Conservation (phyloP, 2,797 vertebrate species). For the Coregonus suidteri region DNA sequence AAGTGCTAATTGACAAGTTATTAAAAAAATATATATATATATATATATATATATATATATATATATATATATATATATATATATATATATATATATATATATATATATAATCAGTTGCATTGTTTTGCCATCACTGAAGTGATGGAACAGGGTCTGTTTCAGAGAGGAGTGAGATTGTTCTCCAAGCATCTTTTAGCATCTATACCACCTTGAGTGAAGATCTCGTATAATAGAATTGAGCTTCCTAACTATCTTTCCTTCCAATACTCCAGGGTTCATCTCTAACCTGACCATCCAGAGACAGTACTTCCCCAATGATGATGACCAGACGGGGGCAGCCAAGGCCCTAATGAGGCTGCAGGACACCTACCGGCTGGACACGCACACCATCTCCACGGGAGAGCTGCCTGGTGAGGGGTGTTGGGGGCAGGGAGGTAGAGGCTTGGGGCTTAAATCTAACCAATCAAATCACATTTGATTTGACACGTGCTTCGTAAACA, state of each 20-base stretch:
- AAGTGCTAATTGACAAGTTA: not conserved
- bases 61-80: too few relatives aligned
- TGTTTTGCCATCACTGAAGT: not conserved
- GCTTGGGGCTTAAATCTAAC: not conserved
- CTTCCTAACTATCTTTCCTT: not conserved
- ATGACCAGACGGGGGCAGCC: slow-evolving; percentile 91
- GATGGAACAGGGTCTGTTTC: not conserved
- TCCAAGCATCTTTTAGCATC: not conserved
- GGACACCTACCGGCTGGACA: slow-evolving; percentile 91
- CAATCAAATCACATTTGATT: too few relatives aligned
- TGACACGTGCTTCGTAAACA: too few relatives aligned
- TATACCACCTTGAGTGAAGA: not conserved
- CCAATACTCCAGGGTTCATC: slow-evolving; percentile 80
- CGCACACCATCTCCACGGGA: slow-evolving; percentile 84
- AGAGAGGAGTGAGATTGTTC: not conserved
- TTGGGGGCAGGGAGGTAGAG: not conserved
- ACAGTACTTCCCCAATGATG: slow-evolving; percentile 89
- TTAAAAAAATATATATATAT: too few relatives aligned
- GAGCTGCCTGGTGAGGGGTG: slow-evolving; percentile 82
- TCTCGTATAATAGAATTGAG: not conserved
- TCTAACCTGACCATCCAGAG: slow-evolving; percentile 94
- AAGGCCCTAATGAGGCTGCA: slow-evolving; percentile 90
- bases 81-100: too few relatives aligned
- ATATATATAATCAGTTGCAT: not conserved
- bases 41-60: too few relatives aligned